Percentiles rank a stretch among this genome's conserved stretches.
Evolutionary conservation across 2,113 vertebrate species (phyloP).

Genomic region (Panthera uncia): DNA sequence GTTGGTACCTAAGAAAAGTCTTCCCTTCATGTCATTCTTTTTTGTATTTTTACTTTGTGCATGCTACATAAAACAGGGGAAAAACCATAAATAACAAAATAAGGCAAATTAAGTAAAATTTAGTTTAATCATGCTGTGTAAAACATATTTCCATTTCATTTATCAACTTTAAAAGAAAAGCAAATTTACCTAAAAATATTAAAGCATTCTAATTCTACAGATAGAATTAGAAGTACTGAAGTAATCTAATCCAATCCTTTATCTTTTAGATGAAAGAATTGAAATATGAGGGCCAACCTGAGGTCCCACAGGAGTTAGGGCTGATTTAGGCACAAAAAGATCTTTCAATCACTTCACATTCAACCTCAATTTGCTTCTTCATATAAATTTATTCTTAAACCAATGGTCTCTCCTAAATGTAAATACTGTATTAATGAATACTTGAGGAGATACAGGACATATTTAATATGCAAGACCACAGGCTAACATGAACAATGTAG

Average conservation of each 20-base stretch:
- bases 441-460: neutral
- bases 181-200: conserved; percentile 18
- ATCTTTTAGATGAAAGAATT: neutral
- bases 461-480: conserved; percentile 2
- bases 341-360: neutral
- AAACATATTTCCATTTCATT: neutral
- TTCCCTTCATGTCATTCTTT: neutral
- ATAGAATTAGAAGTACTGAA: neutral
- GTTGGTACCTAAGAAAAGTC: neutral
- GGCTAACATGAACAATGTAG: neutral
- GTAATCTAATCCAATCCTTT: neutral
- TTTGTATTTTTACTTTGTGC: conserved; percentile 3
- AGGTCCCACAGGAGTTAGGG: neutral
- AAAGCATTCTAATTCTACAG: neutral
- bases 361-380: conserved; percentile 27
- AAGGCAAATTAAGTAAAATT: conserved; percentile 32
- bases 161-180: conserved; percentile 40
- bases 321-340: conserved; percentile 8
- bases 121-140: neutral
- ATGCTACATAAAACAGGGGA: neutral
- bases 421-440: conserved; percentile 34
- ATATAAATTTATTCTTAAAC: conserved; percentile 24
- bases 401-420: neutral
- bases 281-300: neutral
- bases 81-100: neutral